A percentile compares a stretch with the other conserved stretches of the same genome.
Conservation (phyloP, 1,140 invertebrate genomes). For the Oryzaephilus surinamensis region DNA sequence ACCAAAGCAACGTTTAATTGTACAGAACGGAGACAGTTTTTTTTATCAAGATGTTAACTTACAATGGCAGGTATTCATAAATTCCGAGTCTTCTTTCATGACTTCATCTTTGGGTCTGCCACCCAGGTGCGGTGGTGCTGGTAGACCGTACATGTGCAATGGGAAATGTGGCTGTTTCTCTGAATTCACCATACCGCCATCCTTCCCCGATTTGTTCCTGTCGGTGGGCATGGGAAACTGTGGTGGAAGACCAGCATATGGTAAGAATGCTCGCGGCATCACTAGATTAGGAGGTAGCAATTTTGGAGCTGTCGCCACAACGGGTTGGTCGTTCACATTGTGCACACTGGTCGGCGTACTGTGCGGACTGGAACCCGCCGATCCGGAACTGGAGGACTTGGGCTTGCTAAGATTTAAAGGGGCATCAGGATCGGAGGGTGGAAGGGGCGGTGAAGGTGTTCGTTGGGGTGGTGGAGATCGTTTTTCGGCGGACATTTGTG, state of each 20-base stretch:
- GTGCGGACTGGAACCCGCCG: constrained; percentile 28
- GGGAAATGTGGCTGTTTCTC: constrained; percentile 37
- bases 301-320: constrained; percentile 47
- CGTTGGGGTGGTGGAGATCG: constrained; percentile 36
- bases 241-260: constrained; percentile 48
- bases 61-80: constrained; percentile 50
- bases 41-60: constrained; percentile 31
- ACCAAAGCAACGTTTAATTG: constrained; percentile 14
- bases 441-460: constrained; percentile 36
- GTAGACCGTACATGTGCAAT: constrained; percentile 32
- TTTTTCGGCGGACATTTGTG: constrained; percentile 31
- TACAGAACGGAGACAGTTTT: neutral
- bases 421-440: constrained; percentile 53
- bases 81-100: constrained; percentile 51
- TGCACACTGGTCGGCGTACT: constrained; percentile 19
- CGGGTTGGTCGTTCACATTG: constrained; percentile 40
- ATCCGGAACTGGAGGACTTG: constrained; percentile 43
- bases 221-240: constrained; percentile 39
- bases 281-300: constrained; percentile 44
- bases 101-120: constrained; percentile 26
- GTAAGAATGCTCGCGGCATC: constrained; percentile 46
- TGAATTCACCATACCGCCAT: too few species aligned
- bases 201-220: constrained; percentile 32
- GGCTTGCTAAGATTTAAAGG: constrained; percentile 85
- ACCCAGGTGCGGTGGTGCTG: constrained; percentile 25